Evolutionary conservation across 2,797 vertebrate genomes (phyloP).

Genomic region (Alfaro cultratus): DNA sequence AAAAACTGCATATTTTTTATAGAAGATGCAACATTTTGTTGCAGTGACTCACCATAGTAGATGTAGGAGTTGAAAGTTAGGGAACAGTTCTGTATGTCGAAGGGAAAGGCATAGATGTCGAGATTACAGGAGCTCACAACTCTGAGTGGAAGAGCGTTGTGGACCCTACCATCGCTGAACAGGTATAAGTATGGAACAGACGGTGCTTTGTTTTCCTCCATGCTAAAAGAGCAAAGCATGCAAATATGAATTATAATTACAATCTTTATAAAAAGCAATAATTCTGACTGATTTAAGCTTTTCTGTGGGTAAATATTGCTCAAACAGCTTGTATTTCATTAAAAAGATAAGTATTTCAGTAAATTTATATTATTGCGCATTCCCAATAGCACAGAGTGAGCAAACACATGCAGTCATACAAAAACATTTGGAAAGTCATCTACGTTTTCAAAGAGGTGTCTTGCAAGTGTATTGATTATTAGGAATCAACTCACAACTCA

Average conservation of each 20-base stretch:
- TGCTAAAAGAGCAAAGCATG: constrained; percentile 61
- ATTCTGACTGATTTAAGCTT: background rate
- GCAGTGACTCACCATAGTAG: constrained; percentile 62
- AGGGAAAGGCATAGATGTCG: constrained; percentile 82
- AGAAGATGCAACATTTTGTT: background rate
- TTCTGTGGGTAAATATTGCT: background rate
- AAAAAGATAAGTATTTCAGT: background rate
- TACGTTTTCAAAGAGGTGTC: background rate
- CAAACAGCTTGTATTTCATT: background rate
- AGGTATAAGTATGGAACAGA: constrained; percentile 69
- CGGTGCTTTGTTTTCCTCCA: constrained; percentile 78
- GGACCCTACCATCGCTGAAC: constrained; percentile 49
- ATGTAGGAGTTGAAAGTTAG: constrained; percentile 74
- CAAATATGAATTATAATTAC: background rate
- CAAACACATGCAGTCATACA: background rate
- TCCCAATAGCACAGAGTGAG: background rate
- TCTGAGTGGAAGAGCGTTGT: constrained; percentile 61
- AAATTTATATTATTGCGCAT: background rate
- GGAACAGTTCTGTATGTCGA: constrained; percentile 81
- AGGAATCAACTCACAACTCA: constrained; percentile 78
- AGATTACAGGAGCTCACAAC: constrained; percentile 81
- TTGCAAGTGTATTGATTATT: background rate
- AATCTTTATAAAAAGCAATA: background rate
- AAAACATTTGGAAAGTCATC: background rate
- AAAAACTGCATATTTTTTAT: background rate